Evolutionary conservation across 2,888 invertebrate species (phyloP), one percentile per base, ranked within the genome.

Genomic region (Hydraecia micacea): DNA sequence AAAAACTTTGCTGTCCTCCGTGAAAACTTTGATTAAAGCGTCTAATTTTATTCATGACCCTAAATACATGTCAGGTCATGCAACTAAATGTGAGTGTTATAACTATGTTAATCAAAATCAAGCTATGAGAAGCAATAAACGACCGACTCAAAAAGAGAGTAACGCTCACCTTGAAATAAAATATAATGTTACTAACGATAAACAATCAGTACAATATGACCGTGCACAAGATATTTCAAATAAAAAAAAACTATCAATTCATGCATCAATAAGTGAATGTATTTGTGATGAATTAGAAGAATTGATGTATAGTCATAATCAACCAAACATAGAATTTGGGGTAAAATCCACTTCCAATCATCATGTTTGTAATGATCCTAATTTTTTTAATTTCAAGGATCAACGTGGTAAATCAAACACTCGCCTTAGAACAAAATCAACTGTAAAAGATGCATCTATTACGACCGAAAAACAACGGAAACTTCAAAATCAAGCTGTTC

Each of bases 401-500:
- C 36, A 49, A 42, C n/a, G 2, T 62, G 8, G n/a, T 46, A 70
- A 55, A 62, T 55, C 67, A 18, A 76, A 25, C 13, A 25, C n/a
- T 65, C 25, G 42, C n/a, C 55, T 49, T 49, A 49, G 3, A 32
- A 63, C 39, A 58, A 65, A 46, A n/a, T 15, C 25, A 36, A 28
- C 25, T 69, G 32, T 65, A 32, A 80, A 74, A 73, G 68, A 80
- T 65, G 63, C 32, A 39, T 60, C 39, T 58, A 76, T 42, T 67
- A 58, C 21, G 21, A 71, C 36, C 32, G 28, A 60, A 63, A 73
- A 75, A 36, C n/a, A 42, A 62, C 4, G 28, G 21, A 69, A 58
- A 36, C 58, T 58, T 71, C 62, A 58, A 73, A 70, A 80, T 70
- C 70, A 63, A 49, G 58, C 52, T 46, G 62, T 66, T 11, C 81